Evolutionary conservation across 2,888 invertebrate genomes (phyloP).

Genomic region (Rhorus exstirpatorius): DNA sequence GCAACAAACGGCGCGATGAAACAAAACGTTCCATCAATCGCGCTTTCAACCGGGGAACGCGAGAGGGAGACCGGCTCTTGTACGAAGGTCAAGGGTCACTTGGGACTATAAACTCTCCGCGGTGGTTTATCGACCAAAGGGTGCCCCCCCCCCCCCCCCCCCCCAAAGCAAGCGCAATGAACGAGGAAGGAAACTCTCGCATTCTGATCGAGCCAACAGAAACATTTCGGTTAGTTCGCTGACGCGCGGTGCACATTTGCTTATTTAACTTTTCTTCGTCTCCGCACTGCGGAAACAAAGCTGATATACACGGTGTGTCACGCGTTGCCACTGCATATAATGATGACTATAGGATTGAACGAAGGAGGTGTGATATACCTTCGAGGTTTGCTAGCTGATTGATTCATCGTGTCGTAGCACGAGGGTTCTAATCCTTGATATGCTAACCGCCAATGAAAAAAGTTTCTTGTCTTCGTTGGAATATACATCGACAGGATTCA

Average conservation of each 20-base stretch:
- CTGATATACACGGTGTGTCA: conserved; percentile 5
- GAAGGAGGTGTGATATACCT: conserved; percentile 20
- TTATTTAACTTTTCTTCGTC: background rate
- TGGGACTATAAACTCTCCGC: conserved; percentile 1
- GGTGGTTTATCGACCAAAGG: conserved; percentile 35
- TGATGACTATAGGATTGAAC: conserved; percentile 13
- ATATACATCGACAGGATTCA: too few relatives aligned
- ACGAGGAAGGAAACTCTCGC: conserved; percentile 7
- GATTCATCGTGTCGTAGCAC: conserved; percentile 21
- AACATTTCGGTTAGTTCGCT: conserved; percentile 4
- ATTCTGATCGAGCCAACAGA: conserved; percentile 22
- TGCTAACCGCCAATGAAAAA: too few relatives aligned
- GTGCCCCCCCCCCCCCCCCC: too few relatives aligned
- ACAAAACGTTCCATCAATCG: background rate
- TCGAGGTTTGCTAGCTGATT: conserved; percentile 18
- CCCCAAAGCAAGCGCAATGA: background rate
- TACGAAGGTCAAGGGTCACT: conserved; percentile 47
- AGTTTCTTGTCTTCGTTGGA: too few relatives aligned
- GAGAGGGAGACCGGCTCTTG: background rate
- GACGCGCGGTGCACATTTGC: conserved; percentile 1
- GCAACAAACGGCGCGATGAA: background rate
- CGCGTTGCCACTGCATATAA: background rate
- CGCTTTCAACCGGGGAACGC: too few relatives aligned
- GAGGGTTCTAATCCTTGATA: too few relatives aligned
- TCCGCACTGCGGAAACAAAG: conserved; percentile 55